Evolutionary conservation across 64 coral and sea anemone genomes (phyloP), one percentile per base, ranked within the genome.

Genomic region (Dendrophyllia cribrosa): DNA sequence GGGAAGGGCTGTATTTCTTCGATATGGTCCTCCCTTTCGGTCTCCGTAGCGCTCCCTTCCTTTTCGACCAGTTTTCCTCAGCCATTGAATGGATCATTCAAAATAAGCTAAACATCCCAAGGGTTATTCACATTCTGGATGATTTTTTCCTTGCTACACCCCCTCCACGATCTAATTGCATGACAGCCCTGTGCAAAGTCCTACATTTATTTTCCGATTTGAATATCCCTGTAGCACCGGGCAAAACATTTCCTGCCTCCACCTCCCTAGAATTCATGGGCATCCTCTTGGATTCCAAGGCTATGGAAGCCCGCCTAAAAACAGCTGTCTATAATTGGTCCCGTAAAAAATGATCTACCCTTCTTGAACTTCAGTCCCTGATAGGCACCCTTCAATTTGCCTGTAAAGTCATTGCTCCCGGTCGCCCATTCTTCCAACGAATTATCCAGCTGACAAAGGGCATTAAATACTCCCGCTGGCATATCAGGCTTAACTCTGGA

Each of bases 211-310:
- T 86, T 15, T 70, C 46, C 50, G 15, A 86, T 20, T 13, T 86
- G 0, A 50, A 70, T 45, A 66, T 86, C 20, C 84, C 68, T 22
- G 1, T 87, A 0, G 75, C 75, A 7, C 23, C 26, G 0, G 16
- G 48, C 6, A 89, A 89, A 59, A 89, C 88, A 3, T 22, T 58
- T 4, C 25, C 56, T 50, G 58, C 74, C 17, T 78, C 13, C 20
- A 89, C 73, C 4, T 1, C 22, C 34, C 74, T 89, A 4, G 88
- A 89, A 55, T 89, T 89, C 34, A 89, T 89, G 88, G 88, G 74
- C 4, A 79, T 89, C 17, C 47, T 78, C n/a, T 43, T 89, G 5
- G 74, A 89, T 21, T 66, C 74, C 19, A 1, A 1, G 14, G 47
- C 17, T 4, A 78, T 89, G 88, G 74, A 89, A 52, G 88, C 88